Conservation (phyloP, 2,113 vertebrate species). For the Scopus umbretta region DNA sequence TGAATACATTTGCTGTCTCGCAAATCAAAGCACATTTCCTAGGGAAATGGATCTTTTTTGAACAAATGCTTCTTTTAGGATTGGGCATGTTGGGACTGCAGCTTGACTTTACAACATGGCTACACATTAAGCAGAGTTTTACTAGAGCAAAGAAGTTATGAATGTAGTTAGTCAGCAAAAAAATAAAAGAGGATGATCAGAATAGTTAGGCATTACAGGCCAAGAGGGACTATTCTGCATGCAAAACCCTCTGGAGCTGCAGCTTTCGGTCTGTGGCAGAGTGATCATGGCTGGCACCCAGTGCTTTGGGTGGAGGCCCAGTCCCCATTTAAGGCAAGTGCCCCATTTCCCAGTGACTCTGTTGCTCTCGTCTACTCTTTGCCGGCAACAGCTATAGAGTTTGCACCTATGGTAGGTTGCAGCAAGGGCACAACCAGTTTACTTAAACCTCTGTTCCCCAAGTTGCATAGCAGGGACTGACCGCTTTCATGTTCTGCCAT, state of each 20-base stretch:
- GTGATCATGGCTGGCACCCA: fast-evolving
- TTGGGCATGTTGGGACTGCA: neutral
- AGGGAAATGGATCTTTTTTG: neutral
- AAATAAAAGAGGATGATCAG: neutral
- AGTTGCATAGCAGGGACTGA: neutral
- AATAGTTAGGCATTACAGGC: neutral
- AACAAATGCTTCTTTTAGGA: neutral
- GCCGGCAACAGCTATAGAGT: neutral
- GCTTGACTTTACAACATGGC: neutral
- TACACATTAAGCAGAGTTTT: neutral
- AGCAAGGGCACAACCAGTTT: neutral
- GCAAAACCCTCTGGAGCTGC: neutral
- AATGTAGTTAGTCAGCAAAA: neutral
- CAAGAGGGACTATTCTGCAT: neutral
- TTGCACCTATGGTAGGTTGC: neutral
- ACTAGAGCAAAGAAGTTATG: neutral
- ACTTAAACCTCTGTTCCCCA: neutral
- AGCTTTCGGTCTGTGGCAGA: fast-evolving
- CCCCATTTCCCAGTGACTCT: neutral
- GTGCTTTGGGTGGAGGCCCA: neutral
- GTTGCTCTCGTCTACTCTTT: neutral
- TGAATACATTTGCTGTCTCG: neutral
- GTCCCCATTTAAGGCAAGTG: neutral
- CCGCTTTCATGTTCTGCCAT: fast-evolving
- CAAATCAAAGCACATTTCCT: conserved; percentile 11